Base-by-base conservation (phyloP, 2,888 invertebrate species). In the Lasioglossum vierecki region DNA sequence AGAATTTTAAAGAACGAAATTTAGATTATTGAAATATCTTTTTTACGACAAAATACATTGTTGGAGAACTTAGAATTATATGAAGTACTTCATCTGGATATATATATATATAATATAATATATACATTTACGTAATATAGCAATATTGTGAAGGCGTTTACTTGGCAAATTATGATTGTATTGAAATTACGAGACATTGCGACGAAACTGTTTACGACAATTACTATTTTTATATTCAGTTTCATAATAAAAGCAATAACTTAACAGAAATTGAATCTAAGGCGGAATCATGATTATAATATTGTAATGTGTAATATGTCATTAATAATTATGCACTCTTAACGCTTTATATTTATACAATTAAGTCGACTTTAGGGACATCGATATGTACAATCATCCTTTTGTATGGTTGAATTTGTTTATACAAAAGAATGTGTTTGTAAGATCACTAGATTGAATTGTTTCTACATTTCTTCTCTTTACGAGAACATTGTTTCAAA, bases 171-270 rank as follows among this genome's bases (percentile, higher is more conserved):
- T 86, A 78, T 82, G 71, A 82, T 89, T 71, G 41, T 77, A 87
- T 87, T 78, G 71, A 49, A 84, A 87, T 84, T 70, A 66, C 70
- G 72, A 80, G 72, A 80, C 77, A 66, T 85, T 80, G 75, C 66
- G 70, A 81, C 70, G 72, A 86, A 88, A 73, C 63, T 76, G 76
- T 84, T 85, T 85, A 70, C 80, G 78, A 80, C 78, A 80, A 89
- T 82, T 79, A 83, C 86, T 91, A 91, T 91, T 91, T 91, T 91
- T 91, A 85, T 91, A 91, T 91, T 90, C 87, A 85, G 80, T 88
- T 90, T 49, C 57, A 74, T 86, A 86, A 80, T 78, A 63, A 82
- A 87, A 81, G 53, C 78, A 77, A 88, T 88, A 81, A 82, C 76
- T 85, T 79, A 80, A 85, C 46, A 80, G 82, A 80, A 71, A 71